Base-by-base conservation (phyloP, 2,888 invertebrate species). In the Caenorhabditis doughertyi region DNA sequence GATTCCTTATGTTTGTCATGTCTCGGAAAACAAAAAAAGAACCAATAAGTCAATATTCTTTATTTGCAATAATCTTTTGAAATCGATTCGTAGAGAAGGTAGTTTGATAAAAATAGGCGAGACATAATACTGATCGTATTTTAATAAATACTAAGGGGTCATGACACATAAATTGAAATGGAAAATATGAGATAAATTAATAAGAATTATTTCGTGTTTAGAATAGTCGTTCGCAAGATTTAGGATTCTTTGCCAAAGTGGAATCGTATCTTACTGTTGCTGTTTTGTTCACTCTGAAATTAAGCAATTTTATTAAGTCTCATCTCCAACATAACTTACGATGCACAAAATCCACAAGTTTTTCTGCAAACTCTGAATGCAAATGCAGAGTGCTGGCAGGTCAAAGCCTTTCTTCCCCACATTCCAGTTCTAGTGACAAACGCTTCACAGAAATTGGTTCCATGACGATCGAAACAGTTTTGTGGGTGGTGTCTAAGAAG, bases 291-390 rank as follows among this genome's bases (percentile, higher is more conserved):
- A 70, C 70, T 27, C 87, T 87, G 70, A 72, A 86, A 80, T 35
- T 21, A 51, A n/a, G 3, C 39, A 7, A 3, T 47, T n/a, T 47
- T 18, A 18, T 5, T n/a, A 5, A 13, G 18, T 4, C 2, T 47
- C 4, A 47, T 4, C 21, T 21, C 2, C 5, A 11, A 13, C 11
- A 18, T 18, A 70, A 67, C 80, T 27, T 49, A 80, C 84, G 72
- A 44, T n/a, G 84, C 77, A 51, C 89, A 89, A 64, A 85, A 89
- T 58, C 89, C 89, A 56, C 89, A 89, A 2, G 87, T 88, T 65
- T 87, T 89, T 68, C 88, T 60, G 65, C 89, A 89, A 18, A 89
- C 87, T 53, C 88, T 55, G 74, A 89, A 89, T 1, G 89, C 89
- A 27, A 89, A 85, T 44, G 88, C 88, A 7, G 89, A 87, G 29